Percentiles rank a stretch among this genome's conserved stretches.
phyloP scores from a whole-genome alignment of 2,888 invertebrate genomes.

The Mongoloraphidia duomilia region DNA sequence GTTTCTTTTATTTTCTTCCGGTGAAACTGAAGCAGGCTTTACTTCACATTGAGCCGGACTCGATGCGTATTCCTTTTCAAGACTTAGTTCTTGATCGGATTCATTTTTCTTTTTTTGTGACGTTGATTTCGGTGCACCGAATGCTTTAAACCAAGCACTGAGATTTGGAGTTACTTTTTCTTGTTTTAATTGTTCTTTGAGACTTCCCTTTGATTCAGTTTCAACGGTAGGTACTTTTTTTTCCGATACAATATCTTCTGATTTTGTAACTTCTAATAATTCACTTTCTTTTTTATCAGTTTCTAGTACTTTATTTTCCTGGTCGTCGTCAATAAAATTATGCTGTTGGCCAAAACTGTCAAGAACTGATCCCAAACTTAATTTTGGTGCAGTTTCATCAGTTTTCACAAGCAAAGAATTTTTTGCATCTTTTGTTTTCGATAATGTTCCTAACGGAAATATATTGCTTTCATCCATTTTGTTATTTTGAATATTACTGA shows the following conservation, averaged over 20 bases:
- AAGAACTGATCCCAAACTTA: conserved; percentile 73
- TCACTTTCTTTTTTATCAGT: conserved; percentile 23
- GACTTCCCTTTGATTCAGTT: conserved; percentile 15
- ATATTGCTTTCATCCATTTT: conserved; percentile 39
- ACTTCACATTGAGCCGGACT: neutral
- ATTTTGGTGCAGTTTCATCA: conserved; percentile 59
- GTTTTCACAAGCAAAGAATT: conserved; percentile 41
- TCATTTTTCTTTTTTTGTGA: conserved; percentile 37
- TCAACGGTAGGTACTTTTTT: conserved; percentile 18
- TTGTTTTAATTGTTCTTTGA: conserved; percentile 31
- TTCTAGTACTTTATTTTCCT: conserved; percentile 24
- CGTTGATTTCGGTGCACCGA: conserved; percentile 62
- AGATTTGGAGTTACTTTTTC: conserved; percentile 69
- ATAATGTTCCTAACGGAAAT: conserved; percentile 35
- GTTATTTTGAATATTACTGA: conserved; percentile 47
- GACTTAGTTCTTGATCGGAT: neutral
- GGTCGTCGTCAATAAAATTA: conserved; percentile 40
- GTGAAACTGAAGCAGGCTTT: neutral
- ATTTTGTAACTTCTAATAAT: conserved; percentile 17
- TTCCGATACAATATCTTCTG: conserved; percentile 18
- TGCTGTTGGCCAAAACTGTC: conserved; percentile 57
- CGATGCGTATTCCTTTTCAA: neutral
- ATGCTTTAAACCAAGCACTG: conserved; percentile 86
- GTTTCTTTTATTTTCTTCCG: conserved; percentile 14
- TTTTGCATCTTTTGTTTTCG: conserved; percentile 42